phyloP scores from a whole-genome alignment of 2,113 vertebrate genomes.

The Phrynosoma platyrhinos region DNA sequence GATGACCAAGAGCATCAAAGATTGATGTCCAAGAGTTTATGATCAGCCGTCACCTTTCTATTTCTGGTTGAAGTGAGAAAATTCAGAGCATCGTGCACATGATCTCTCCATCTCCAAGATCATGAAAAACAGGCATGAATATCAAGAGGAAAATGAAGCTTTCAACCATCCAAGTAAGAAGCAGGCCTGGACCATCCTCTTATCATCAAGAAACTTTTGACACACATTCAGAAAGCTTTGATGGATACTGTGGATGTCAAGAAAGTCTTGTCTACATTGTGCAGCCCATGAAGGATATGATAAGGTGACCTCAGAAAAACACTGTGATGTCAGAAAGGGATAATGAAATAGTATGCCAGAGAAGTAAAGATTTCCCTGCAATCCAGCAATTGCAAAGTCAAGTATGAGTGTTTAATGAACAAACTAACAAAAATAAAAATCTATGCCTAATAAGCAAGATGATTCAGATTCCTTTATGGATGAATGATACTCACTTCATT shows the following conservation, averaged over 20 bases:
- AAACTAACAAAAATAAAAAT: too few species aligned
- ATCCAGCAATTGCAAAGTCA: too few species aligned
- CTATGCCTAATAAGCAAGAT: too few species aligned
- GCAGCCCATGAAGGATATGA: not conserved
- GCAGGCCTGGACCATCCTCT: not conserved
- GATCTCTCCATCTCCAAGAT: not conserved
- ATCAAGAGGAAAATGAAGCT: not conserved
- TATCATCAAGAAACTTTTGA: not conserved
- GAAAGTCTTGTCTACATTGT: not conserved
- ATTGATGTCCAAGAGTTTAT: not conserved
- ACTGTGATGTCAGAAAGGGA: not conserved
- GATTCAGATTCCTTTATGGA: too few species aligned
- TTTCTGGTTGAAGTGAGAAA: not conserved
- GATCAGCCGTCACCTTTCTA: not conserved
- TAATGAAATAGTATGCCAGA: not conserved
- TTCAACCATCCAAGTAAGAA: too few species aligned
- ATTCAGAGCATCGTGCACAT: not conserved
- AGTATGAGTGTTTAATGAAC: too few species aligned
- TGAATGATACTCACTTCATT: too few species aligned
- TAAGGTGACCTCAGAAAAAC: slow-evolving; percentile 8
- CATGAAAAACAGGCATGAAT: not conserved
- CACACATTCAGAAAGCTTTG: not conserved
- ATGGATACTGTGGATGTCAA: too few species aligned
- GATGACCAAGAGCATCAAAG: not conserved
- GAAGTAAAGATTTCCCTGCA: too few species aligned